Evolutionary conservation across 2,797 vertebrate species (phyloP).

Genomic region (Podarcis siculus): DNA sequence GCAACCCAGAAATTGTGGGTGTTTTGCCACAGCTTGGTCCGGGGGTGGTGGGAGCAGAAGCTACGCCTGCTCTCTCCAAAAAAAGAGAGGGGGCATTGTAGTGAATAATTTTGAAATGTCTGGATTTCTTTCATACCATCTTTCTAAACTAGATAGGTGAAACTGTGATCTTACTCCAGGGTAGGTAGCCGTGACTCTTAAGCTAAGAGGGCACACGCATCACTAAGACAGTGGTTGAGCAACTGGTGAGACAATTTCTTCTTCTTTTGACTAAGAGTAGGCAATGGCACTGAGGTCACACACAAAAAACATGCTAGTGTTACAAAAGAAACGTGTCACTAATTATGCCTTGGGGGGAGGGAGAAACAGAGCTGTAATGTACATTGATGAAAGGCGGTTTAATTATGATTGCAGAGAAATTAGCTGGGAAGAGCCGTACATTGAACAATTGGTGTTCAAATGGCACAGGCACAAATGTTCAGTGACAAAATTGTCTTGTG

Average conservation of each 20-base stretch:
- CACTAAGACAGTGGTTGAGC: slow-evolving; percentile 6
- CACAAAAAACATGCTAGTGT: neutral
- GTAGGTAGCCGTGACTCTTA: slow-evolving; percentile 52
- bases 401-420: slow-evolving; percentile 54
- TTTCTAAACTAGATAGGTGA: slow-evolving; percentile 68
- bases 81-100: slow-evolving; percentile 34
- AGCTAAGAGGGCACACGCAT: slow-evolving; percentile 30
- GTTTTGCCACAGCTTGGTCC: slow-evolving; percentile 63
- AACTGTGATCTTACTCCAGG: slow-evolving; percentile 46
- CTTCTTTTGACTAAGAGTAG: neutral
- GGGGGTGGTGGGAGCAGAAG: slow-evolving; percentile 32
- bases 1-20: slow-evolving; percentile 57
- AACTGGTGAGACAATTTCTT: slow-evolving; percentile 20
- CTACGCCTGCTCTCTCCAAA: neutral
- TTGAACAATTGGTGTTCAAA: neutral
- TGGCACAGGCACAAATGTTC: neutral
- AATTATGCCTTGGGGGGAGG: slow-evolving; percentile 19
- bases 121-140: slow-evolving; percentile 68
- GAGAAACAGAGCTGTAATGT: neutral
- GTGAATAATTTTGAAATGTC: slow-evolving; percentile 50
- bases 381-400: slow-evolving; percentile 1
- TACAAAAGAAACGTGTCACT: rapidly evolving
- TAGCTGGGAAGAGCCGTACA: neutral
- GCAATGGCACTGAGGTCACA: neutral
- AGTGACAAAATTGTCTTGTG: neutral